These are phyloP conservation scores for Drosophila sechellia DNA, from an alignment of 1,140 invertebrate species.

Conservation along the genomic window DNA sequence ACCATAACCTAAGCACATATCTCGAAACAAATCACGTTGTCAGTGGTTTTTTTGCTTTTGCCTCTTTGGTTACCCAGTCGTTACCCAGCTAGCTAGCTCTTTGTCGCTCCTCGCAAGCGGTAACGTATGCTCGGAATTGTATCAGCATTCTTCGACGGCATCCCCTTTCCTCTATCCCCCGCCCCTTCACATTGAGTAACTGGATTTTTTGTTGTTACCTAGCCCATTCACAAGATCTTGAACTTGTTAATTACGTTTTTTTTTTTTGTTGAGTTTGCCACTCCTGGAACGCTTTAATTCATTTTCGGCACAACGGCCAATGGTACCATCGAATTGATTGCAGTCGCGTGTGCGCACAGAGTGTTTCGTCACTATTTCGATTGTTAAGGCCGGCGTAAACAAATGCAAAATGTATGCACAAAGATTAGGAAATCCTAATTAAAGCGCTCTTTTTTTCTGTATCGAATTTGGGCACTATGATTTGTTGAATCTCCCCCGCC, in stretches of 20 bases:
- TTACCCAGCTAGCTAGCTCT: background rate
- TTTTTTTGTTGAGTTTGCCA: slow-evolving; percentile 4
- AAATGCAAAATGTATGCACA: slow-evolving; percentile 2
- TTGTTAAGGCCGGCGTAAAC: background rate
- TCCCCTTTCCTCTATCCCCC: background rate
- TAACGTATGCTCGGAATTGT: slow-evolving; percentile 23
- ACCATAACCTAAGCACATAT: slow-evolving; percentile 55
- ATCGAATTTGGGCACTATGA: slow-evolving; percentile 11
- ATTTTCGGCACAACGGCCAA: background rate
- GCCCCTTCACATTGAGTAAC: slow-evolving; percentile 2
- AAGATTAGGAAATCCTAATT: slow-evolving; percentile 22
- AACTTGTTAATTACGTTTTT: slow-evolving; percentile 27
- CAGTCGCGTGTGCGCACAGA: background rate
- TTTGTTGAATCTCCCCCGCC: background rate
- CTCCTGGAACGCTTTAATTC: slow-evolving; percentile 13
- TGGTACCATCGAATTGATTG: background rate
- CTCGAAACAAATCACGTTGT: slow-evolving; percentile 57
- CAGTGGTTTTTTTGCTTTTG: slow-evolving; percentile 3
- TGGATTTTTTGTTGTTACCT: slow-evolving; percentile 2
- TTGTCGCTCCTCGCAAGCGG: slow-evolving; percentile 3
- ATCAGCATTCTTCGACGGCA: slow-evolving; percentile 24
- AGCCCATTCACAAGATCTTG: slow-evolving; percentile 29
- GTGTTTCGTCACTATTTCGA: slow-evolving; percentile 1
- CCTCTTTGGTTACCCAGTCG: slow-evolving; percentile 4
- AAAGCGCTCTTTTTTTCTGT: slow-evolving; percentile 12